Conservation (phyloP, 2,797 vertebrate species). For the Protosalanx chinensis region DNA sequence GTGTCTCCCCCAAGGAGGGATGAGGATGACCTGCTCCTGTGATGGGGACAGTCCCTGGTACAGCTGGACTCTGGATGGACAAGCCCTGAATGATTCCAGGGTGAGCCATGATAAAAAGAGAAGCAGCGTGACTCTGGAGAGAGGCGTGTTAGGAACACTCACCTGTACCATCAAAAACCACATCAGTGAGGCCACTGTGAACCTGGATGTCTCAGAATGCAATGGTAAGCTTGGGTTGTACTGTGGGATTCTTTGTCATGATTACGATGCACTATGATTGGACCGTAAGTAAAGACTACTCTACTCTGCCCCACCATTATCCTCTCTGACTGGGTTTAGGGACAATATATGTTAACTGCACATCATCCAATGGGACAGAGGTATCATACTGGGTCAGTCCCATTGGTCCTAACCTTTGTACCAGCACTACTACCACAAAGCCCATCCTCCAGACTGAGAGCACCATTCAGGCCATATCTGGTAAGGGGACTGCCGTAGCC, state of each 20-base stretch:
- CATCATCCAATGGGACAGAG: constrained; percentile 23
- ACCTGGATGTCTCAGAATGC: rapidly evolving
- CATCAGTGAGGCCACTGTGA: rapidly evolving
- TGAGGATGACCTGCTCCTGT: constrained; percentile 44
- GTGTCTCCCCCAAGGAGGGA: constrained; percentile 53
- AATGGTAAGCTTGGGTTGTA: constrained; percentile 39
- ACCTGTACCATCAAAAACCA: constrained; percentile 47
- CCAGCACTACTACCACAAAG: neutral
- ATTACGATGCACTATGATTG: neutral
- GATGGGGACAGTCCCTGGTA: constrained; percentile 37
- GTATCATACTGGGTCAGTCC: constrained; percentile 34
- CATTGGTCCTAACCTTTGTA: constrained; percentile 35
- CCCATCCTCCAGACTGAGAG: neutral
- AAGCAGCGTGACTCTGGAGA: constrained; percentile 43
- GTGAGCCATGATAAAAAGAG: rapidly evolving
- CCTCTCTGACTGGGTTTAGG: constrained; percentile 12
- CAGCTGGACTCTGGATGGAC: constrained; percentile 53
- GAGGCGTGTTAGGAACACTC: constrained; percentile 26
- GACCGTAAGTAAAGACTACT: too few species aligned
- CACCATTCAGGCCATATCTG: neutral
- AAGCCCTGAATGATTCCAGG: constrained; percentile 34
- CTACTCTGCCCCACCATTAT: neutral
- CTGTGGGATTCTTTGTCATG: neutral
- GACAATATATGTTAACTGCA: constrained; percentile 32
- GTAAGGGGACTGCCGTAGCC: constrained; percentile 38